Evolutionary conservation across 2,888 invertebrate genomes (phyloP), one percentile per base, ranked within the genome.

Genomic region (Pyralis farinalis): DNA sequence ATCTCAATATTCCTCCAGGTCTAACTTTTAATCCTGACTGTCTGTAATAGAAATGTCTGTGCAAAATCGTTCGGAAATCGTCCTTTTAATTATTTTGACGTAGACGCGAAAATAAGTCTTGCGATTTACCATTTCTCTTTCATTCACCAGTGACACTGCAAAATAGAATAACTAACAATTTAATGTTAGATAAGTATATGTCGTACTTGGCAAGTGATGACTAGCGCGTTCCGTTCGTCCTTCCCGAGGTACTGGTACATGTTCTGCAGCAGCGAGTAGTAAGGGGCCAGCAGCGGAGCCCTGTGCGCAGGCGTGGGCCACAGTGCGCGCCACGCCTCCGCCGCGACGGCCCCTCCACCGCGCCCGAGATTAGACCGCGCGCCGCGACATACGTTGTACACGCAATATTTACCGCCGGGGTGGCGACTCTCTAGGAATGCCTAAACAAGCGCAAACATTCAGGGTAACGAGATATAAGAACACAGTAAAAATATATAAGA

Each of bases 181-280:
- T n/a, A n/a, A n/a, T n/a, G n/a, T n/a, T 16, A 16, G 16, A 16
- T 16, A 16, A 16, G 4, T 16, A 2, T 16, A 4, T 16, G 3
- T 2, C 3, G 88, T 67, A 95, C 96, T 83, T 92, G 91, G 63
- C 97, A 97, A 55, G 96, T 95, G 31, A 98, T 92, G 33, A 97
- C 94, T 37, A 94, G 92, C 20, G 97, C 93, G 66, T 95, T 95
- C 55, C 94, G 92, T 7, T 94, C 93, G 69, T 97, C 96, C 44
- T 94, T 94, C 34, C 92, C 92, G 34, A 98, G 88, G 80, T 95
- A 96, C 52, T 95, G 93, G 81, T 96, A 96, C 91, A 97, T 96
- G 70, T 96, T 96, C 63, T 96, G 94, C 63, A 96, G 94, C 30
- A 97, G 87, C 38, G 94, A 94, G 77, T 96, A 97, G 36, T 96